These are phyloP conservation scores for Ciconia stormi DNA, from an alignment of 2,113 vertebrate genomes.

Conservation along the genomic window DNA sequence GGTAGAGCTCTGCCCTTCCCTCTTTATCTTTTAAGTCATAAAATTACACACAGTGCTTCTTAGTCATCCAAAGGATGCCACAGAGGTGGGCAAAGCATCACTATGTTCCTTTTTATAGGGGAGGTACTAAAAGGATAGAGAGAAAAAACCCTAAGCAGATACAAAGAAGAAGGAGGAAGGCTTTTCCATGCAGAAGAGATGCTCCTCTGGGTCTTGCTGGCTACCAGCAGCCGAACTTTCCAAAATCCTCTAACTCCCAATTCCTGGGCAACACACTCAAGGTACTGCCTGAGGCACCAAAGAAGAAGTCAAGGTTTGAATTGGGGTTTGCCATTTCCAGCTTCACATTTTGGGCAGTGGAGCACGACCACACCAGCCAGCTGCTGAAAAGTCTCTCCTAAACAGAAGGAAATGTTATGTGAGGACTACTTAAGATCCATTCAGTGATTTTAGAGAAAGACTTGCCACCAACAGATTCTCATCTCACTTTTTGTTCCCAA, in stretches of 20 bases:
- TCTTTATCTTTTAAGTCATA: neutral
- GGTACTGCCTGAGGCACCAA: neutral
- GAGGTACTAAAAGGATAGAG: neutral
- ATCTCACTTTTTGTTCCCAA: neutral
- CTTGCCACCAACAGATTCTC: neutral
- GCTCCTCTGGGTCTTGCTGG: neutral
- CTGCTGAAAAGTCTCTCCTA: neutral
- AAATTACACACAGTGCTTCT: neutral
- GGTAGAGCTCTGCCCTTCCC: neutral
- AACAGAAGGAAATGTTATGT: neutral
- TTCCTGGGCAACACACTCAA: neutral
- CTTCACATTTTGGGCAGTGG: neutral
- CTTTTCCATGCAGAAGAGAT: neutral
- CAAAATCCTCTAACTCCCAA: neutral
- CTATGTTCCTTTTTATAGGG: neutral
- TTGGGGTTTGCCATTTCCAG: neutral
- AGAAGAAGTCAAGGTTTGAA: neutral
- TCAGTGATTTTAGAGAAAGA: neutral
- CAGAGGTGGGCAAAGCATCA: neutral
- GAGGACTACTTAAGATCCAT: neutral
- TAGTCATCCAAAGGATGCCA: slow-evolving; percentile 4
- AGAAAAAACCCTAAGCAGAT: neutral
- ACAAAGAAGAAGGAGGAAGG: neutral
- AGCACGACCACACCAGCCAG: neutral
- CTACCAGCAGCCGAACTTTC: neutral